phyloP scores from a whole-genome alignment of 2,888 invertebrate genomes.

The Cryptosula pallasiana region DNA sequence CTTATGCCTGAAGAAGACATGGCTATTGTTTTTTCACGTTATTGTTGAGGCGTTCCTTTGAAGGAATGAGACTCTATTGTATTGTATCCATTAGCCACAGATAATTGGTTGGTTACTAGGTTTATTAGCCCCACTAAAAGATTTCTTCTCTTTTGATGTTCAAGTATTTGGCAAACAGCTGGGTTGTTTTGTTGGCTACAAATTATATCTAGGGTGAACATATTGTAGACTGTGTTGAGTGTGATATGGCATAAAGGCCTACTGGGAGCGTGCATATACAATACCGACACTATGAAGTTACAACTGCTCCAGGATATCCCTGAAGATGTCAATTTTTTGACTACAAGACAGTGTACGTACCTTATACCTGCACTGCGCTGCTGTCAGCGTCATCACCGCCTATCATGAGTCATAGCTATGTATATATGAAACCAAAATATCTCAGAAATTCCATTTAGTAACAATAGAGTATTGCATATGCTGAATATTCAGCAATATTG shows the following conservation, averaged over 20 bases:
- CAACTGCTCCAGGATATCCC: constrained; percentile 62
- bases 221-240: constrained; percentile 60
- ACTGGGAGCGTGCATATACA: constrained; percentile 71
- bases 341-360: background rate
- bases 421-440: too few relatives aligned
- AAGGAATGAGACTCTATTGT: background rate
- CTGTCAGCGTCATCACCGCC: too few relatives aligned
- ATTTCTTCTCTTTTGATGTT: background rate
- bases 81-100: background rate
- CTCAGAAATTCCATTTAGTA: too few relatives aligned
- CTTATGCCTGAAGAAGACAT: too few relatives aligned
- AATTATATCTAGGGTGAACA: background rate
- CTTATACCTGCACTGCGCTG: too few relatives aligned
- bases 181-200: background rate
- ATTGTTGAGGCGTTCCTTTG: background rate
- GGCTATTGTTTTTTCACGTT: background rate
- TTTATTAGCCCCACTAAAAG: background rate
- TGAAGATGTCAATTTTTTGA: background rate
- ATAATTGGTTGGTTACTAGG: background rate
- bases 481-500: too few relatives aligned
- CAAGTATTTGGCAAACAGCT: background rate
- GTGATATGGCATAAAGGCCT: constrained; percentile 64
- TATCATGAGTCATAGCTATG: too few relatives aligned
- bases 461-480: too few relatives aligned
- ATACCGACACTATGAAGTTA: constrained; percentile 63